A percentile compares a stretch with the other conserved stretches of the same genome.
These are phyloP conservation scores for Syngnathoides biaculeatus DNA, from an alignment of 2,113 vertebrate genomes.

Conservation along the genomic window DNA sequence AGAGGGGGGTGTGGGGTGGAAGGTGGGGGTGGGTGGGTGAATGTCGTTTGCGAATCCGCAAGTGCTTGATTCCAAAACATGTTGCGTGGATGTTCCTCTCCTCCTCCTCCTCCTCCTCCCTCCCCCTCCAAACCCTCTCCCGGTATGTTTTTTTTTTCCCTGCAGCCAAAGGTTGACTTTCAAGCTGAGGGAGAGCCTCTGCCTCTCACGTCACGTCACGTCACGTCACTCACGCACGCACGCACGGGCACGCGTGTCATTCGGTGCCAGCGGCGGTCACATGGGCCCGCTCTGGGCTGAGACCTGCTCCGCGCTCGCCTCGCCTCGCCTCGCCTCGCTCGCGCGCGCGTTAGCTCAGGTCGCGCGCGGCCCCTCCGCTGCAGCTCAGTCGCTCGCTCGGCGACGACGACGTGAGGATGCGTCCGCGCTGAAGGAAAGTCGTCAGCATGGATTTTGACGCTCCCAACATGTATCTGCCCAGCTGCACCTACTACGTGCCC, in stretches of 20 bases:
- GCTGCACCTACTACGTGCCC: conserved; percentile 99
- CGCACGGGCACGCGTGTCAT: conserved; percentile 79
- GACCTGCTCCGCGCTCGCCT: conserved; percentile 89
- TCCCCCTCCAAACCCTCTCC: neutral
- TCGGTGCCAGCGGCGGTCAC: conserved; percentile 97
- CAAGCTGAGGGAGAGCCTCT: conserved; percentile 6
- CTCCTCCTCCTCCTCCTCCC: neutral
- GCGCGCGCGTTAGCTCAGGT: conserved; percentile 98
- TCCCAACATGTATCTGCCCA: conserved; percentile 98
- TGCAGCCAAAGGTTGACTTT: conserved; percentile 17
- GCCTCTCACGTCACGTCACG: conserved; percentile 58
- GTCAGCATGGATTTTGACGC: conserved; percentile 99
- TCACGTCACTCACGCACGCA: too few species aligned
- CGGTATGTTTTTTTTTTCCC: conserved; percentile 52
- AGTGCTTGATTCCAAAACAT: conserved; percentile 6
- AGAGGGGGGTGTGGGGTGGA: too few species aligned
- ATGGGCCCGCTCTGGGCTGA: conserved; percentile 96
- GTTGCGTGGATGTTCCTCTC: neutral
- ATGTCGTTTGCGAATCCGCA: too few species aligned
- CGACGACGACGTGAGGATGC: conserved; percentile 91
- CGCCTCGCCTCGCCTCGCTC: too few species aligned
- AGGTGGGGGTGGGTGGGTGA: too few species aligned
- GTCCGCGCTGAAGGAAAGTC: conserved; percentile 73
- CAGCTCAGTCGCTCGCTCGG: conserved; percentile 77
- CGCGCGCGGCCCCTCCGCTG: conserved; percentile 91